phyloP scores from a whole-genome alignment of 2,113 vertebrate species.

The Xiphias gladius region DNA sequence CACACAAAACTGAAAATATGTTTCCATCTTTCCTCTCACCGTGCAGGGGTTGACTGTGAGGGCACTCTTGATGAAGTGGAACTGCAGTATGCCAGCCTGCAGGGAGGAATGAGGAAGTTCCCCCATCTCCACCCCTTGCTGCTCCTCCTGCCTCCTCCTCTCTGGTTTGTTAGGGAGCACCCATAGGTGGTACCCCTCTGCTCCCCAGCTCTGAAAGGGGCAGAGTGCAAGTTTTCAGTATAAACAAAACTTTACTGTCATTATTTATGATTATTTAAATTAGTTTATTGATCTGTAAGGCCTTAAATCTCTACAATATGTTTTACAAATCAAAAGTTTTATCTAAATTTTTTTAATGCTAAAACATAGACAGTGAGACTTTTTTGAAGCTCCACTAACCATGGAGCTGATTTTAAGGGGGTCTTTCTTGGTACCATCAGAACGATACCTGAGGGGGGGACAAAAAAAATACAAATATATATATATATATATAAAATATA shows the following conservation, averaged over 20 bases:
- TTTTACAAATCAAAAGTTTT: not conserved
- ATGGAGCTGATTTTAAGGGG: constrained; percentile 96
- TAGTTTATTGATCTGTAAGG: not conserved
- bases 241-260: not conserved
- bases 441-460: constrained; percentile 87
- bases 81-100: constrained; percentile 92
- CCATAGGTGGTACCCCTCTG: constrained; percentile 98
- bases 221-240: not conserved
- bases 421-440: constrained; percentile 97
- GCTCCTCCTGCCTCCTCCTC: constrained; percentile 68
- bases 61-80: constrained; percentile 98
- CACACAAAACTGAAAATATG: not conserved
- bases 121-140: constrained; percentile 53
- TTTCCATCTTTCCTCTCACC: constrained; percentile 83
- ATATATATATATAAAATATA: too few species aligned
- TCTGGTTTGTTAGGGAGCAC: constrained; percentile 87
- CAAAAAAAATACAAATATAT: not conserved
- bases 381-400: constrained; percentile 81
- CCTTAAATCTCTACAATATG: not conserved
- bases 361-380: not conserved
- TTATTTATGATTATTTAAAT: not conserved
- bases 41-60: constrained; percentile 98
- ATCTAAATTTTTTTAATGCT: not conserved
- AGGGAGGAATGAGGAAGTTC: constrained; percentile 66
- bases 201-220: constrained; percentile 93